Evolutionary conservation across 2,888 invertebrate species (phyloP).

Genomic region (Epirrhoe tristata): DNA sequence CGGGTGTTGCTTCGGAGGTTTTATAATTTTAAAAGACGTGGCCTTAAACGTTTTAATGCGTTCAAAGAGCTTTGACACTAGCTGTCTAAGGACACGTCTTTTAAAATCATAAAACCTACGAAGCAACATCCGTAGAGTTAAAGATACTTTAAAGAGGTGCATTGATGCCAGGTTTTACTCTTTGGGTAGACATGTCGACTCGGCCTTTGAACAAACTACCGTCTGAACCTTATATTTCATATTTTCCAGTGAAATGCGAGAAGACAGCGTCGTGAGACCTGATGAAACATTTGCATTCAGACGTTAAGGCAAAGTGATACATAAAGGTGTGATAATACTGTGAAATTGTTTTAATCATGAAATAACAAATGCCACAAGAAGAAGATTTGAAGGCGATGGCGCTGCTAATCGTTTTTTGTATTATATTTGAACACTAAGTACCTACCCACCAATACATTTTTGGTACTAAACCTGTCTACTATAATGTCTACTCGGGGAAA

Average conservation of each 20-base stretch:
- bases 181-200: conserved; percentile 6
- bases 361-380: too few relatives aligned
- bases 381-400: too few relatives aligned
- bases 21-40: too few relatives aligned
- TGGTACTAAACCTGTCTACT: too few relatives aligned
- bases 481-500: too few relatives aligned
- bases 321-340: conserved; percentile 8
- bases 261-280: conserved; percentile 14
- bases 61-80: too few relatives aligned
- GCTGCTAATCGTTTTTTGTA: too few relatives aligned
- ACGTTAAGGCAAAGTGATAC: conserved; percentile 13
- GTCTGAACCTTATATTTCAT: conserved; percentile 20
- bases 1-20: too few relatives aligned
- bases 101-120: not conserved
- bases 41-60: too few relatives aligned
- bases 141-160: conserved; percentile 19
- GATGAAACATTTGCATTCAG: conserved; percentile 20
- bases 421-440: too few relatives aligned
- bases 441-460: too few relatives aligned
- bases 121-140: conserved; percentile 5
- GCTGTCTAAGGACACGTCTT: too few relatives aligned
- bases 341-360: not conserved
- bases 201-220: conserved; percentile 15
- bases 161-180: not conserved
- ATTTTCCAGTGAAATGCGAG: conserved; percentile 29